Base-by-base conservation (phyloP, 2,113 vertebrate genomes). In the Pomatorhinus ruficollis region DNA sequence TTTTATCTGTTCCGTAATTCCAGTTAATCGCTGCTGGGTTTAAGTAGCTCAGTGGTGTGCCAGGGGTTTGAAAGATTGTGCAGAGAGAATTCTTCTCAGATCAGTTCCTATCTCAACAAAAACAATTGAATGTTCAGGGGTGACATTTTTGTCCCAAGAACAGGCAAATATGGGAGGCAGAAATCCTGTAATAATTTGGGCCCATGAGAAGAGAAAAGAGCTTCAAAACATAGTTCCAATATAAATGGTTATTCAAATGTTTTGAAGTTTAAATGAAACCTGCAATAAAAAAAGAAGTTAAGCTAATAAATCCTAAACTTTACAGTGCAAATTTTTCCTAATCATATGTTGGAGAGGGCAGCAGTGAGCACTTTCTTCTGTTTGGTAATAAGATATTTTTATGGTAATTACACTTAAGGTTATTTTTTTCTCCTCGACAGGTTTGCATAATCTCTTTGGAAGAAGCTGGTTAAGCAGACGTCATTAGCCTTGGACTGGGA, bases 381-480 rank as follows among this genome's bases (percentile, higher is more conserved):
- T 89, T 93, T 74, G 23, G 27, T 84, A 91, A 56, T 71, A 39
- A 63, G 74, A 35, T 59, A 60, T 82, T 91, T 95, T 65, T 59
- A 93, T 75, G 65, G 44, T 89, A 84, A 93, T 83, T 91, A 15
- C 37, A 64, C 19, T 42, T 33, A 25, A 49, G 66, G 47, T 49
- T 78, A 15, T 75, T 84, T 78, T 77, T 90, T 76, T 80, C 47
- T 21, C 20, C 68, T 53, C n/a, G 81, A 74, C 75, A 90, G 65
- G 90, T 91, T 94, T 91, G 77, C 81, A 87, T 81, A 84, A 92
- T 20, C 27, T 33, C 39, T 81, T 95, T 92, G 68, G 39, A 74
- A 92, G 81, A 85, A 82, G 65, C 90, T 93, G 92, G 68, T 63
- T 71, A 89, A 84, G 65, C 92, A 87, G 92, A 75, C 65, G 40